Evolutionary conservation across 2,797 vertebrate species (phyloP).

Genomic region (Poecile montanus): DNA sequence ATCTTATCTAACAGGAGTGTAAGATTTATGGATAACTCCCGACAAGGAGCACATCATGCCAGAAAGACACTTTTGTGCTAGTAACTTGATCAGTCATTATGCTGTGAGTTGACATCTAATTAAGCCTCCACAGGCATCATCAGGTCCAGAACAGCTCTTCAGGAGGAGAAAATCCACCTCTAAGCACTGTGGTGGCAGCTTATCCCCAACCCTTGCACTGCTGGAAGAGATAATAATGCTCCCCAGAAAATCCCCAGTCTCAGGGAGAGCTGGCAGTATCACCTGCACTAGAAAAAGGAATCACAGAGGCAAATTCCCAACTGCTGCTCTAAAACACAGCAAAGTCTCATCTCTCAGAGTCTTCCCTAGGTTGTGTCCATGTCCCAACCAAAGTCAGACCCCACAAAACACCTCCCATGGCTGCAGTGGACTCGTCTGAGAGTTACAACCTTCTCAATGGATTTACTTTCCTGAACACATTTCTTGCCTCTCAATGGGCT

Average conservation of each 20-base stretch:
- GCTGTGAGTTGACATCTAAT: conserved; percentile 36
- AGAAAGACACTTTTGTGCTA: conserved; percentile 11
- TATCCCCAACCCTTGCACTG: not conserved
- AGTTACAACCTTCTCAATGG: not conserved
- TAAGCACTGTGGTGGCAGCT: not conserved
- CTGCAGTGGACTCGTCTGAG: not conserved
- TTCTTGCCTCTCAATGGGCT: not conserved
- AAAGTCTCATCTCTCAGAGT: not conserved
- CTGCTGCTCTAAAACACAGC: not conserved
- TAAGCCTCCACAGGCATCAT: conserved; percentile 2
- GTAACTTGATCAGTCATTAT: conserved; percentile 37
- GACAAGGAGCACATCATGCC: not conserved
- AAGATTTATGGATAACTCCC: conserved; percentile 33
- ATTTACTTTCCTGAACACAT: not conserved
- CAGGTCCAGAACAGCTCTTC: not conserved
- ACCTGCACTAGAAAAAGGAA: not conserved
- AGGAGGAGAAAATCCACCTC: conserved; percentile 21
- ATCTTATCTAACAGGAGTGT: conserved; percentile 1
- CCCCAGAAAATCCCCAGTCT: not conserved
- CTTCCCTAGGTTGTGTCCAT: not conserved
- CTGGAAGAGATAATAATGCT: not conserved
- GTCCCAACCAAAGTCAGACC: not conserved
- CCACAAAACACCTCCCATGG: fast-evolving
- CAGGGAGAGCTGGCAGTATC: not conserved
- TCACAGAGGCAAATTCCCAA: not conserved